Conservation (phyloP, 2,888 invertebrate species). For the Leptopilina syphax region DNA sequence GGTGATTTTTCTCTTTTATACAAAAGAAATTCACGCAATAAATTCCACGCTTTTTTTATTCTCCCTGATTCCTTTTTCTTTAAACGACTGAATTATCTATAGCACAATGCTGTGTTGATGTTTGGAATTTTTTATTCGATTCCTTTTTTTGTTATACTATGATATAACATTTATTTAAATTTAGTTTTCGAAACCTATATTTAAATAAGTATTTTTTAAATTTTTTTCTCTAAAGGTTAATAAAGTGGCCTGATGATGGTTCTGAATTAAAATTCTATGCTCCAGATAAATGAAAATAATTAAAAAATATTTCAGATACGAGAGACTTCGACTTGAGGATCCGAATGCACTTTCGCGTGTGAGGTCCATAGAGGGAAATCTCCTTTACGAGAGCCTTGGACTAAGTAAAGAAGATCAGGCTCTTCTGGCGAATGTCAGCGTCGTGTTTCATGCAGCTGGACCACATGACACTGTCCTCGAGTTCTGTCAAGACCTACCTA, state of each 20-base stretch:
- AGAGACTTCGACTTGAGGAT: slow-evolving; percentile 62
- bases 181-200: no score
- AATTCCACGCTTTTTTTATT: not conserved
- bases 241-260: no score
- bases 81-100: not conserved
- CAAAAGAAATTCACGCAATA: slow-evolving; percentile 18
- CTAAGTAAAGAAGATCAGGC: slow-evolving; percentile 48
- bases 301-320: slow-evolving; percentile 59
- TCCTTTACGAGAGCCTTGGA: slow-evolving; percentile 63
- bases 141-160: no score
- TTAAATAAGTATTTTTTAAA: no score
- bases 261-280: no score
- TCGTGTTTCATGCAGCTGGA: slow-evolving; percentile 67
- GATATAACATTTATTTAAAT: no score
- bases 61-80: not conserved
- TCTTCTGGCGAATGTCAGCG: slow-evolving; percentile 59
- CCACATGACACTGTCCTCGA: slow-evolving; percentile 60
- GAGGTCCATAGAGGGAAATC: slow-evolving; percentile 65
- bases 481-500: slow-evolving; percentile 60
- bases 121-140: not conserved
- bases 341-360: slow-evolving; percentile 63
- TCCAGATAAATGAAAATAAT: not conserved
- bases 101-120: not conserved
- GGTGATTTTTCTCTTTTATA: not conserved
- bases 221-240: no score